Base-by-base conservation (phyloP, 2,113 vertebrate genomes). In the Apodemus speciosus region DNA sequence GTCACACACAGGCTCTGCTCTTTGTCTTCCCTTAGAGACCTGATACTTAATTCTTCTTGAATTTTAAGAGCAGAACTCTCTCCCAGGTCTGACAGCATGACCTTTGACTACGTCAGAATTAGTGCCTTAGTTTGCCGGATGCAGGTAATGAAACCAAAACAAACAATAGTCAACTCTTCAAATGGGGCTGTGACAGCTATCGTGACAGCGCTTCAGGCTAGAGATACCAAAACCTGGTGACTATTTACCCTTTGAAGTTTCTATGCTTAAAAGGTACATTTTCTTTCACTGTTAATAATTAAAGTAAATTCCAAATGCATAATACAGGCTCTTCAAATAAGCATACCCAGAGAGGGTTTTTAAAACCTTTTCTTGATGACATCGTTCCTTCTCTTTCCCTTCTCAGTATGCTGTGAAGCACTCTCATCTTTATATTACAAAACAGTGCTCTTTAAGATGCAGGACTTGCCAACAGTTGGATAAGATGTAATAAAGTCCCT, bases 401-500 rank as follows among this genome's bases (percentile, higher is more conserved):
- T 96, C 96, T 97, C 95, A 94, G 89, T 97, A 95, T 98, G 96
- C 88, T 5, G 9, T 0, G 0, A 14, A 68, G 92, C 94, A 62
- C 96, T 80, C 96, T 97, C 95, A 88, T 97, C 72, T 84, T 97
- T 85, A 94, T 90, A 94, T 90, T 96, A 96, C 97, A 95, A 97
- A 98, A 97, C 95, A 94, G 95, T 94, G 95, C 95, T 95, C 90
- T 97, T 97, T 97, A 95, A 97, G 97, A 97, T 80, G 97, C 97
- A 97, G 97, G 97, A 97, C 96, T 97, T 97, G 97, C 97, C 97
- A 97, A 97, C 96, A 88, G 96, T 94, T 97, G 98, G 97, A 93
- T 97, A 96, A 98, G 96, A 97, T 96, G 97, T 95, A 98, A 98
- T 95, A 98, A 98, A 96, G 97, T 93, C 96, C 97, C 96, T 96